phyloP scores from a whole-genome alignment of 2,797 vertebrate genomes.

The Mionectes olivaceus region DNA sequence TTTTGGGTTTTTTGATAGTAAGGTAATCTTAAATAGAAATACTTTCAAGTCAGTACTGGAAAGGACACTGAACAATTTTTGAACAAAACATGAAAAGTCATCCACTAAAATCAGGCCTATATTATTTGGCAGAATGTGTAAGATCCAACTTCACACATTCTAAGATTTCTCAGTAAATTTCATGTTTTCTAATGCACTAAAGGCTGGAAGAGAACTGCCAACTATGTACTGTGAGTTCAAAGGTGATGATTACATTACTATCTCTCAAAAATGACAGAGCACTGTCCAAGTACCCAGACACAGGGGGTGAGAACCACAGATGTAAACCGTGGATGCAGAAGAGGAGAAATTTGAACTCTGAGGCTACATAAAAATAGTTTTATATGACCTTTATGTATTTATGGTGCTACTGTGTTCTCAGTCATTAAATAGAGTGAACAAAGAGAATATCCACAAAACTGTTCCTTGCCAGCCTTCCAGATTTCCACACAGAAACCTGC shows the following conservation, averaged over 20 bases:
- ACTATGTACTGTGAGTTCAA: not conserved
- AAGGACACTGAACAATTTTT: not conserved
- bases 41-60: not conserved
- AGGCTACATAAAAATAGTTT: not conserved
- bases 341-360: not conserved
- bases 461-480: slow-evolving; percentile 1
- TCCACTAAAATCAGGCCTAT: not conserved
- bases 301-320: not conserved
- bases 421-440: not conserved
- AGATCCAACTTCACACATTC: not conserved
- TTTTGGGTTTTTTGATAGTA: not conserved
- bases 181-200: not conserved
- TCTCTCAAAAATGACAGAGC: not conserved
- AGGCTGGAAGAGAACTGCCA: not conserved
- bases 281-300: not conserved
- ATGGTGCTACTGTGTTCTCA: not conserved
- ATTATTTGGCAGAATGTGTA: not conserved
- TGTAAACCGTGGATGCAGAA: not conserved
- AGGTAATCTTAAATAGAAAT: not conserved
- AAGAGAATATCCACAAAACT: slow-evolving; percentile 5
- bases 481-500: slow-evolving; percentile 34
- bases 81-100: not conserved
- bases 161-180: not conserved
- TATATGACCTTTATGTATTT: not conserved
- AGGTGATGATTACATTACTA: not conserved